These are phyloP conservation scores for Darevskia mixta DNA, from an alignment of 2,797 vertebrate genomes.

Conservation along the genomic window DNA sequence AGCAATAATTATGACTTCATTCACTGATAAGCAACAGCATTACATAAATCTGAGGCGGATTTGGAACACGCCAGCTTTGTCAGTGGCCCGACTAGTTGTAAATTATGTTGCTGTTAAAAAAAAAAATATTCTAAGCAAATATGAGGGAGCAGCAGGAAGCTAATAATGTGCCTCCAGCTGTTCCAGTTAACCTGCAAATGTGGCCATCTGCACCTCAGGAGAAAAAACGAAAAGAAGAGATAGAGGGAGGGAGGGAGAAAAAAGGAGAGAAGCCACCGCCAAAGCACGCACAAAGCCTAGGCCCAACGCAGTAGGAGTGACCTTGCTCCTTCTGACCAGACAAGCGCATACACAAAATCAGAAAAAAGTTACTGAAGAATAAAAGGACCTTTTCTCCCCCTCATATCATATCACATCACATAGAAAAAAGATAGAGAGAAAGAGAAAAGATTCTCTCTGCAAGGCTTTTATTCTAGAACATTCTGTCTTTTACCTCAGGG, in stretches of 20 bases:
- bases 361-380: conserved; percentile 65
- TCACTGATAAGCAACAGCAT: conserved; percentile 83
- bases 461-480: conserved; percentile 51
- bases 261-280: conserved; percentile 62
- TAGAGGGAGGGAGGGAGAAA: conserved; percentile 75
- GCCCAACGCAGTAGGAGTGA: conserved; percentile 78
- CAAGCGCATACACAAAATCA: conserved; percentile 54
- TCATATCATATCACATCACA: neutral
- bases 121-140: conserved; percentile 90
- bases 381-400: conserved; percentile 55
- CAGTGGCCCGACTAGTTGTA: conserved; percentile 85
- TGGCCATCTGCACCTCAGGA: conserved; percentile 97
- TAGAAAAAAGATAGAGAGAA: neutral
- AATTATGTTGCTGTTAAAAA: conserved; percentile 88
- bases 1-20: conserved; percentile 88
- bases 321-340: conserved; percentile 82
- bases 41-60: conserved; percentile 83
- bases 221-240: conserved; percentile 79
- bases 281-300: conserved; percentile 73
- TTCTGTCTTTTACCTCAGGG: conserved; percentile 58
- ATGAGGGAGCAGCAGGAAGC: conserved; percentile 98
- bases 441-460: conserved; percentile 24
- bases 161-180: conserved; percentile 99
- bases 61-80: conserved; percentile 83
- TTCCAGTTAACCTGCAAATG: conserved; percentile 99